Percentiles rank a stretch among this genome's conserved stretches.
These are phyloP conservation scores for Lagorchestes hirsutus DNA, from an alignment of 2,797 vertebrate genomes.

Conservation along the genomic window DNA sequence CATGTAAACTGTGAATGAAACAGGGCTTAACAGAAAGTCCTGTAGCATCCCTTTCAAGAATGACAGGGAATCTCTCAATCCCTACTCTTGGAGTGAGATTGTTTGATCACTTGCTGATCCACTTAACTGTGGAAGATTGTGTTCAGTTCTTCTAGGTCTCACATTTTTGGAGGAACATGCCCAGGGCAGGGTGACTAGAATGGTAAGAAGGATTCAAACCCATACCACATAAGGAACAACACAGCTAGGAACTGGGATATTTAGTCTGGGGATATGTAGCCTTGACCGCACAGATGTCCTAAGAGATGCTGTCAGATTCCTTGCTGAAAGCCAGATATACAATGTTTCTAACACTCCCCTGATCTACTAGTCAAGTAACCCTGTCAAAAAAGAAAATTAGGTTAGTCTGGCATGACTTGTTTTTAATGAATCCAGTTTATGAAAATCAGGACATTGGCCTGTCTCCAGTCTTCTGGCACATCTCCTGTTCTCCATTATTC, in stretches of 20 bases:
- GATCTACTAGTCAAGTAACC: not conserved
- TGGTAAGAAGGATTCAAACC: not conserved
- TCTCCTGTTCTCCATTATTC: slow-evolving; percentile 1
- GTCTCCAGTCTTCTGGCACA: not conserved
- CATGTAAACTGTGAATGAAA: not conserved
- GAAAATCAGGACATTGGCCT: slow-evolving; percentile 10
- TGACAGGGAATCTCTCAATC: not conserved
- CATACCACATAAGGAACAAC: not conserved
- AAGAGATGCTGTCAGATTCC: not conserved
- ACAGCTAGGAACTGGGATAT: not conserved
- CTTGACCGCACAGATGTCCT: not conserved
- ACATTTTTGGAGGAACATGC: not conserved
- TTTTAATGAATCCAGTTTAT: slow-evolving; percentile 4
- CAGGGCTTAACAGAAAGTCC: not conserved
- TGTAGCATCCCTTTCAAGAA: not conserved
- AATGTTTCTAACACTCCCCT: not conserved
- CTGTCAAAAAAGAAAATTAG: slow-evolving; percentile 7
- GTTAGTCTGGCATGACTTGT: slow-evolving; percentile 13
- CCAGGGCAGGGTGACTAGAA: not conserved
- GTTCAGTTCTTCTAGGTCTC: not conserved
- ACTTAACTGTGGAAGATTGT: not conserved
- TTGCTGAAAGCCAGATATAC: slow-evolving; percentile 1
- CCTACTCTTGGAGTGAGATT: not conserved
- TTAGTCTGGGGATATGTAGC: not conserved
- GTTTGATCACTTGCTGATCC: not conserved